Evolutionary conservation across 2,888 invertebrate species (phyloP).

Genomic region (Germaria angustata): DNA sequence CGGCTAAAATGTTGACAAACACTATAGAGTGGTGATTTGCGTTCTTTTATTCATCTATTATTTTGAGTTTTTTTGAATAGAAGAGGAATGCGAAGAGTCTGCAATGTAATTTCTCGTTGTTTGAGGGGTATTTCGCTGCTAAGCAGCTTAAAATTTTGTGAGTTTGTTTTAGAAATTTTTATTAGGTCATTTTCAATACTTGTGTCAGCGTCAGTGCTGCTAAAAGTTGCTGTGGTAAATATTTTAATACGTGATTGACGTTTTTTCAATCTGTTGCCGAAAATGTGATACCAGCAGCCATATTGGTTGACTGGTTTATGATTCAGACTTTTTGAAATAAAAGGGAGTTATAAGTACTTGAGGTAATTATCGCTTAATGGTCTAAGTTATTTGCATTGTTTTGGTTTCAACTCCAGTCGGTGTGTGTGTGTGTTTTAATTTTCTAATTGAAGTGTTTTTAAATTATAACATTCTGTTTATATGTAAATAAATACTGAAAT

Average conservation of each 20-base stretch:
- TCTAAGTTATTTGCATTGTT: conserved; percentile 58
- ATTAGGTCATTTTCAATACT: conserved; percentile 47
- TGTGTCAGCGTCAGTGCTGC: neutral
- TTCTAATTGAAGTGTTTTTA: conserved; percentile 49
- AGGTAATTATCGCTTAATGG: conserved; percentile 55
- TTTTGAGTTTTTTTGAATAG: neutral
- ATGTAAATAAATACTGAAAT: conserved; percentile 40
- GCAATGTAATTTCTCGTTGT: neutral
- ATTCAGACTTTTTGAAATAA: neutral
- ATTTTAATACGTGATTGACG: conserved; percentile 43
- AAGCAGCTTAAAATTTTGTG: conserved; percentile 51
- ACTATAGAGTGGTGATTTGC: conserved; percentile 57
- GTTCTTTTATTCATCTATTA: neutral
- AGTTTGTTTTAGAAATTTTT: conserved; percentile 44
- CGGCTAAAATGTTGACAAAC: conserved; percentile 41
- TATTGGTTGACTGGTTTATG: conserved; percentile 13
- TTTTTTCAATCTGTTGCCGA: neutral
- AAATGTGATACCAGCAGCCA: neutral
- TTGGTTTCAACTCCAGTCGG: neutral
- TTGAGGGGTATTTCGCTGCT: neutral
- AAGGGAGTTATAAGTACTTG: conserved; percentile 34
- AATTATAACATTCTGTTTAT: neutral
- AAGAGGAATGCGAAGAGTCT: neutral
- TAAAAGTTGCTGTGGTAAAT: conserved; percentile 12
- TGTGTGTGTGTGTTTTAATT: conserved; percentile 18